Percentiles rank a stretch among this genome's conserved stretches.
These are phyloP conservation scores for Helogale parvula DNA, from an alignment of 2,113 vertebrate genomes.

Conservation along the genomic window DNA sequence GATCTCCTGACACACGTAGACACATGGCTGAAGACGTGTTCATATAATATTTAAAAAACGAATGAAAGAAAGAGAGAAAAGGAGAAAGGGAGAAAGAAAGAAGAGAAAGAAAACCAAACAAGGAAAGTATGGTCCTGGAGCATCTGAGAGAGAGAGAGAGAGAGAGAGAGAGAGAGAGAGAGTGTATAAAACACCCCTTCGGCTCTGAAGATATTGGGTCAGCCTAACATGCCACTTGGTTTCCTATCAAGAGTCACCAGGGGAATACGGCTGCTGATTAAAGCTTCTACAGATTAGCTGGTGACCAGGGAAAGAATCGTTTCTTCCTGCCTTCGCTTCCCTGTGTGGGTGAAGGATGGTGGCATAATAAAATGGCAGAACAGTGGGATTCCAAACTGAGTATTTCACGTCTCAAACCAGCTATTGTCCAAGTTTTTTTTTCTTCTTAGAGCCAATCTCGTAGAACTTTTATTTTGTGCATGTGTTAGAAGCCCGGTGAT, in stretches of 20 bases:
- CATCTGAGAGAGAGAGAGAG: neutral
- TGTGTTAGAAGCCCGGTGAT: no score
- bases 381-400: neutral
- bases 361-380: neutral
- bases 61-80: neutral
- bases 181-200: neutral
- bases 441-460: neutral
- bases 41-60: neutral
- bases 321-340: neutral
- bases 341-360: neutral
- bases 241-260: neutral
- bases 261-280: neutral
- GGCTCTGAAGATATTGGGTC: fast-evolving
- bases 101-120: neutral
- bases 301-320: fast-evolving
- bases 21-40: fast-evolving
- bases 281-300: no score
- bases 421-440: neutral
- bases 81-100: neutral
- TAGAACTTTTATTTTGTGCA: neutral
- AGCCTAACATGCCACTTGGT: neutral
- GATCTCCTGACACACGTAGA: neutral
- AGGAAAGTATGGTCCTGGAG: neutral
- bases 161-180: neutral
- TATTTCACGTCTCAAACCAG: neutral